phyloP scores from a whole-genome alignment of 2,888 invertebrate genomes.

The Oxycera nigricornis region DNA sequence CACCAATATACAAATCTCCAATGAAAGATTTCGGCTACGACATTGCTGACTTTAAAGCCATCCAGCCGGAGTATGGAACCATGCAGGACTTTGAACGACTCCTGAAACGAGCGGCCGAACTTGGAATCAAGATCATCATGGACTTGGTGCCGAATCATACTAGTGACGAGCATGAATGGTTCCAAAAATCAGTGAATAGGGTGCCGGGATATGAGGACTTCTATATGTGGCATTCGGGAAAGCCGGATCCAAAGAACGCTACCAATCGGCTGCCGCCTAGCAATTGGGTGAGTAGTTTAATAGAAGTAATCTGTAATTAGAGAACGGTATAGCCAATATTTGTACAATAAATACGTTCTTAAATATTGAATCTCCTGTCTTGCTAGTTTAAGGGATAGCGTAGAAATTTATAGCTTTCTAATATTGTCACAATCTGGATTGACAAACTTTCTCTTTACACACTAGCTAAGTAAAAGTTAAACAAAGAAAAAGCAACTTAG shows the following conservation, averaged over 20 bases:
- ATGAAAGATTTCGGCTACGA: constrained; percentile 90
- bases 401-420: too few species aligned
- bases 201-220: constrained; percentile 72
- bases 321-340: too few species aligned
- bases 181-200: constrained; percentile 68
- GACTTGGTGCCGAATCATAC: constrained; percentile 72
- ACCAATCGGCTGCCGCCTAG: constrained; percentile 62
- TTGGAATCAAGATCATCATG: constrained; percentile 67
- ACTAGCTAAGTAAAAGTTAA: too few species aligned
- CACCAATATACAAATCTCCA: constrained; percentile 83
- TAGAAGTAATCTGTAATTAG: too few species aligned
- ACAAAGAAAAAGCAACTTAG: too few species aligned
- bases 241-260: constrained; percentile 47
- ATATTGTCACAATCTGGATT: too few species aligned
- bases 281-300: constrained; percentile 66
- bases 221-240: constrained; percentile 68
- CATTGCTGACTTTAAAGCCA: constrained; percentile 76
- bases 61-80: constrained; percentile 77
- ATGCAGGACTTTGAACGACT: constrained; percentile 73
- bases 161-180: constrained; percentile 68
- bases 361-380: too few species aligned
- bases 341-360: too few species aligned
- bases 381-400: too few species aligned
- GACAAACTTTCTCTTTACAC: too few species aligned
- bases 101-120: constrained; percentile 64